Conservation (phyloP, 2,113 vertebrate species). For the Eclectus roratus region DNA sequence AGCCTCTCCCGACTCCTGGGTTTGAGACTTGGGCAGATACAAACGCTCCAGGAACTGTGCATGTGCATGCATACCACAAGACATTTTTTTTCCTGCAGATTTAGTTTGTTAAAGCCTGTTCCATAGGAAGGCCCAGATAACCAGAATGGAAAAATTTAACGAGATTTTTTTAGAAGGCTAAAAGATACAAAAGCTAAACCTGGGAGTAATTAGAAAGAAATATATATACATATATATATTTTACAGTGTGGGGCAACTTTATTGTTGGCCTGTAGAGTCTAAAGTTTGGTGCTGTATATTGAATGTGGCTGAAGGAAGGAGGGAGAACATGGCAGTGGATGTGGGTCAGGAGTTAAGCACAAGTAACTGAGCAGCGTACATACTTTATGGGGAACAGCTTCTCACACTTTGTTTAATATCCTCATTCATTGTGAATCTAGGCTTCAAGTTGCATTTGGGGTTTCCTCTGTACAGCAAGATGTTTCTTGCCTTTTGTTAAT, state of each 20-base stretch:
- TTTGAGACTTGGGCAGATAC: conserved; percentile 78
- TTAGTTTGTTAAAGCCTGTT: conserved; percentile 88
- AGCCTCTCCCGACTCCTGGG: conserved; percentile 98
- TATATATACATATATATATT: conserved; percentile 61
- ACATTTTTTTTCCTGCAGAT: conserved; percentile 83
- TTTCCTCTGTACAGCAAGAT: conserved; percentile 85
- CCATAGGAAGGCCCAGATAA: conserved; percentile 80
- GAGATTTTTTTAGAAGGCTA: conserved; percentile 71
- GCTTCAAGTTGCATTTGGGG: conserved; percentile 86
- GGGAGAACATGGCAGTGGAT: conserved; percentile 56
- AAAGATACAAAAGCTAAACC: conserved; percentile 59
- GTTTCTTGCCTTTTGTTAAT: conserved; percentile 94
- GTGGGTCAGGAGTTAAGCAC: conserved; percentile 77
- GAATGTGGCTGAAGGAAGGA: conserved; percentile 65
- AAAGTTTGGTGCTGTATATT: conserved; percentile 61
- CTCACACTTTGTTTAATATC: conserved; percentile 84
- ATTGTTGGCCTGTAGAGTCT: conserved; percentile 63
- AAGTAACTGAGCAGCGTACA: conserved; percentile 80
- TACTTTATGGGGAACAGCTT: conserved; percentile 84
- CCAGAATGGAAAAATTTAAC: conserved; percentile 66
- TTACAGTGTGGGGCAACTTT: conserved; percentile 47
- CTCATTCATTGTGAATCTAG: conserved; percentile 86
- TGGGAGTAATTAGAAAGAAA: conserved; percentile 71
- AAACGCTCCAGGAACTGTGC: conserved; percentile 83
- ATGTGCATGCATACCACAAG: conserved; percentile 98